Evolutionary conservation across 1,140 invertebrate species (phyloP), one percentile per base, ranked within the genome.

Genomic region (Drepana arcuata): DNA sequence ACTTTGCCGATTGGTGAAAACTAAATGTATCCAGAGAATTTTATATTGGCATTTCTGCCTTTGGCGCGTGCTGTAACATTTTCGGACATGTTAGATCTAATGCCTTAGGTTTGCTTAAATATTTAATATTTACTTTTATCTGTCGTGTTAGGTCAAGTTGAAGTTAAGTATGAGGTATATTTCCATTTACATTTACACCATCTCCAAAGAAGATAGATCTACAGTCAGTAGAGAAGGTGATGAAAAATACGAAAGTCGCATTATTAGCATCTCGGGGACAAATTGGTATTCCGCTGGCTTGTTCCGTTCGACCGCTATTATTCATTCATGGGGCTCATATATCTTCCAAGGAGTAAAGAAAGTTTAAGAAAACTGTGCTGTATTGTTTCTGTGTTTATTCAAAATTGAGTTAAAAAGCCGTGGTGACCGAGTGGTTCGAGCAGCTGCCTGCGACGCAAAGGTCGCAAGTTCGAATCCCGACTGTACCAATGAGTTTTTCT

Each of bases 281-380:
- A 67, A 74, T 79, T 75, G 63, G 71, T 79, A 75, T 79, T 65
- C 74, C 64, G 61, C 54, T 34, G 49, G 62, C 67, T 61, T 52
- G 52, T 66, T 54, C 57, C 48, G 42, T 57, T 63, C 65, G 59
- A 64, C 65, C 59, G 68, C 59, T 56, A 77, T 80, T 77, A 73
- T 74, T 80, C 75, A 77, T 78, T 78, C 73, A 78, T 74, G 61
- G 62, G 44, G 44, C 56, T 57, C 62, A 48, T 66, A 57, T 69
- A 64, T 60, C 59, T 68, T 63, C 63, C 59, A 51, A 63, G 47
- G 49, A 55, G n/a, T n/a, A n/a, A n/a, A n/a, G n/a, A n/a, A n/a
- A n/a, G n/a, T n/a, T n/a, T n/a, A n/a, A n/a, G n/a, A n/a, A n/a
- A n/a, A n/a, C n/a, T n/a, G n/a, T n/a, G n/a, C n/a, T n/a, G n/a